Conservation (phyloP, 1,140 invertebrate genomes). For the Dendrolimus punctatus region DNA sequence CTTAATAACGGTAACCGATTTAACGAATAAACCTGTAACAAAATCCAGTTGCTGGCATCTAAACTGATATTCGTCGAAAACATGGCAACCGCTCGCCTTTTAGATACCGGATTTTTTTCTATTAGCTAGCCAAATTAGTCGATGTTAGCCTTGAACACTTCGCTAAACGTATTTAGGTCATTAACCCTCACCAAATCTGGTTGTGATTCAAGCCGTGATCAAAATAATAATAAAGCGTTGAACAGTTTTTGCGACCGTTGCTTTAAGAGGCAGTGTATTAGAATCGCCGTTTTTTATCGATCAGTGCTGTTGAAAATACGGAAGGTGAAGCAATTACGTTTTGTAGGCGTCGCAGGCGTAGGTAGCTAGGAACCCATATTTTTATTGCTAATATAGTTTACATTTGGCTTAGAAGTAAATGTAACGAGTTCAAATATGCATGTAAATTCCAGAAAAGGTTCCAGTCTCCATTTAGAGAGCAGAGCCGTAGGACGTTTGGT, state of each 20-base stretch:
- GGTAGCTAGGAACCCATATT: constrained; percentile 8
- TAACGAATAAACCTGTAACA: constrained; percentile 29
- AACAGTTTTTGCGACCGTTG: constrained; percentile 63
- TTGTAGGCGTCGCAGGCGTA: constrained; percentile 23
- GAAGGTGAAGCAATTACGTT: constrained; percentile 38
- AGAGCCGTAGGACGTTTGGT: too few relatives aligned
- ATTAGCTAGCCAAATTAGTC: constrained; percentile 52
- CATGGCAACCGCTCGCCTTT: constrained; percentile 36
- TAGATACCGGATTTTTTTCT: constrained; percentile 49
- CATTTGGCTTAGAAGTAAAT: too few relatives aligned
- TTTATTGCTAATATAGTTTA: too few relatives aligned
- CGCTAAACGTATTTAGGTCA: constrained; percentile 66
- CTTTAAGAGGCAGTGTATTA: constrained; percentile 43
- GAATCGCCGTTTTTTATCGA: constrained; percentile 41
- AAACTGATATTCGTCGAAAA: constrained; percentile 28
- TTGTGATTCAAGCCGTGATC: constrained; percentile 65
- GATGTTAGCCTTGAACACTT: constrained; percentile 61
- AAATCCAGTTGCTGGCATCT: constrained; percentile 21
- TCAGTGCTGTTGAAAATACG: constrained; percentile 33
- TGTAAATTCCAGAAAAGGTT: too few relatives aligned
- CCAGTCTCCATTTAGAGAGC: too few relatives aligned
- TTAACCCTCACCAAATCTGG: constrained; percentile 67
- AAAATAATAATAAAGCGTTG: constrained; percentile 62
- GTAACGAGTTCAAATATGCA: too few relatives aligned
- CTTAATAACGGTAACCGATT: constrained; percentile 40